Conservation (phyloP, 2,888 invertebrate genomes). For the Biston betularia region DNA sequence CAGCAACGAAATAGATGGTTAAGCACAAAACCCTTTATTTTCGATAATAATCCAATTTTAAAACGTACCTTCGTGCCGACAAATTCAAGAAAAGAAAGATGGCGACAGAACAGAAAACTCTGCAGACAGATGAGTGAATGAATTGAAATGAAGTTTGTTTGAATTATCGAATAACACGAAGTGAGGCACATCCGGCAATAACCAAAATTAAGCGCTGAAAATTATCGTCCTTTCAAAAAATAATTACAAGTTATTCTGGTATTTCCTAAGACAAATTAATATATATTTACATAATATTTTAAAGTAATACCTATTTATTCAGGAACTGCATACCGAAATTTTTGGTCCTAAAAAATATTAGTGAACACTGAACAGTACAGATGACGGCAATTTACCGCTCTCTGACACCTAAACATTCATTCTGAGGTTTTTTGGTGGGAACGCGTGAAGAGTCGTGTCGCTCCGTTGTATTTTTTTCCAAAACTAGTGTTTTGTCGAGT, state of each 20-base stretch:
- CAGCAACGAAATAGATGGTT: constrained; percentile 40
- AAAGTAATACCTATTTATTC: no score
- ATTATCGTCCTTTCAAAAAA: background rate
- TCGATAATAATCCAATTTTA: constrained; percentile 54
- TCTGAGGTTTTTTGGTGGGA: no score
- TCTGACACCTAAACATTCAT: no score
- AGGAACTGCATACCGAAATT: no score
- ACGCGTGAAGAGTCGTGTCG: no score
- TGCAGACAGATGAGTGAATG: constrained; percentile 36
- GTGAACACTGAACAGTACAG: no score
- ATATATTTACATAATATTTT: no score
- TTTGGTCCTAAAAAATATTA: no score
- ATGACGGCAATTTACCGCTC: no score
- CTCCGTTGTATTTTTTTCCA: no score
- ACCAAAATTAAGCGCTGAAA: background rate
- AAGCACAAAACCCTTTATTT: constrained; percentile 51
- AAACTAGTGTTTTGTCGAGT: no score
- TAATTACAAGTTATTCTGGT: background rate
- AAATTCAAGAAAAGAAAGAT: constrained; percentile 82
- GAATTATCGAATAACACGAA: constrained; percentile 43
- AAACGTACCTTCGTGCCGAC: constrained; percentile 80
- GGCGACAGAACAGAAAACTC: constrained; percentile 63
- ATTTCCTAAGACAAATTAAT: no score
- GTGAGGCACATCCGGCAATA: constrained; percentile 19
- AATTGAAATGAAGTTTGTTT: constrained; percentile 37